Evolutionary conservation across 2,797 vertebrate genomes (phyloP).

Genomic region (Girardinus metallicus): DNA sequence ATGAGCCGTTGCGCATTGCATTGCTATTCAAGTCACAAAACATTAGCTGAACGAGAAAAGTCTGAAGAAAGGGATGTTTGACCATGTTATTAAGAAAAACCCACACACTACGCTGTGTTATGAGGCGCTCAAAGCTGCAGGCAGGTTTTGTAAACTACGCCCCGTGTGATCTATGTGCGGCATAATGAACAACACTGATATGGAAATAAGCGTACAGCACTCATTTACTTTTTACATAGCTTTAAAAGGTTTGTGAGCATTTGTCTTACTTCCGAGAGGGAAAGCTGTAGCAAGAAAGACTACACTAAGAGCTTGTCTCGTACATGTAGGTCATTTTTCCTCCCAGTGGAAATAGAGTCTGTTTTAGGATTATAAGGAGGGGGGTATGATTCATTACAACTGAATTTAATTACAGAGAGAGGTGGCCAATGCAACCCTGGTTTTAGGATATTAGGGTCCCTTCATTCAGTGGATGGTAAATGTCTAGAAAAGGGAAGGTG

Average conservation of each 20-base stretch:
- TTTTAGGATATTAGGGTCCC: constrained; percentile 71
- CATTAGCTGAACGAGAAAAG: constrained; percentile 25
- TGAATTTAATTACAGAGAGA: constrained; percentile 77
- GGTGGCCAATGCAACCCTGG: constrained; percentile 64
- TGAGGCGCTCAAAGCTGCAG: constrained; percentile 30
- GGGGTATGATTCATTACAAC: constrained; percentile 76
- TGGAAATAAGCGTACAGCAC: constrained; percentile 35
- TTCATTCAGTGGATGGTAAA: constrained; percentile 58
- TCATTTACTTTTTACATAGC: constrained; percentile 43
- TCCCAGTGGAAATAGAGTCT: constrained; percentile 73
- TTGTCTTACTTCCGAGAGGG: constrained; percentile 50
- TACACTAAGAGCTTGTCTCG: constrained; percentile 50
- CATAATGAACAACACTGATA: constrained; percentile 50
- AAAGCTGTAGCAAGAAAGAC: constrained; percentile 41
- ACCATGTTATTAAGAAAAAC: constrained; percentile 34
- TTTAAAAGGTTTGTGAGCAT: constrained; percentile 52
- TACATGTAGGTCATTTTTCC: constrained; percentile 76
- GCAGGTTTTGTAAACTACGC: constrained; percentile 25
- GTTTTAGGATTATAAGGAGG: constrained; percentile 69
- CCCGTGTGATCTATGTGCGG: constrained; percentile 41
- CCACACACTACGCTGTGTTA: constrained; percentile 12
- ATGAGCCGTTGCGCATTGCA: constrained; percentile 32
- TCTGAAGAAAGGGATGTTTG: not conserved
- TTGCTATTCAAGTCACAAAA: constrained; percentile 50
- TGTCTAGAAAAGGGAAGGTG: constrained; percentile 40